phyloP scores from a whole-genome alignment of 1,140 invertebrate genomes.

The Acromyrmex charruanus region DNA sequence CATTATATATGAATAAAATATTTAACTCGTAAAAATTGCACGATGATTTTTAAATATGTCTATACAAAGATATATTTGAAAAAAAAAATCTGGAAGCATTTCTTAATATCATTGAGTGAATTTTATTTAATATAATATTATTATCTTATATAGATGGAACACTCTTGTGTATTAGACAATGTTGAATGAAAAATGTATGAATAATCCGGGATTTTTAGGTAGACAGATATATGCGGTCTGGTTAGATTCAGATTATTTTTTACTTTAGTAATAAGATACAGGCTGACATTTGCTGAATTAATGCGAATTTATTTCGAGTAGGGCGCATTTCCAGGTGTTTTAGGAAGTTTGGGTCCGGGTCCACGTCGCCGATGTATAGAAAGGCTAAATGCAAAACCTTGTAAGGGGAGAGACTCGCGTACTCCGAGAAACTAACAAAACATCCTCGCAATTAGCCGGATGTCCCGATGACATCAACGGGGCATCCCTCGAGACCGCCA shows the following conservation, averaged over 20 bases:
- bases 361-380: slow-evolving; percentile 73
- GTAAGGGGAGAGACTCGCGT: slow-evolving; percentile 81
- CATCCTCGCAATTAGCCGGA: slow-evolving; percentile 84
- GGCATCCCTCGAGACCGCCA: slow-evolving; percentile 75
- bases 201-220: neutral
- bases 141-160: neutral
- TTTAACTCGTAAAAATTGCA: neutral
- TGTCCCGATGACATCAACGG: slow-evolving; percentile 80
- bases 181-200: neutral
- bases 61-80: neutral
- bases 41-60: neutral
- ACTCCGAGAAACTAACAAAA: slow-evolving; percentile 82
- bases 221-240: neutral
- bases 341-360: slow-evolving; percentile 60
- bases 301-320: slow-evolving; percentile 59
- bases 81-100: neutral
- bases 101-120: neutral
- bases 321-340: slow-evolving; percentile 50
- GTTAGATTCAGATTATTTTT: slow-evolving; percentile 7
- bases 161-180: neutral
- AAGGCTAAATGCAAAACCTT: slow-evolving; percentile 86
- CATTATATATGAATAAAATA: neutral
- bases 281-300: slow-evolving; percentile 58
- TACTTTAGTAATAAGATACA: slow-evolving; percentile 2
- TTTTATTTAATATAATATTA: neutral